These are phyloP conservation scores for Hirtodrosophila duncani DNA, from an alignment of 2,888 invertebrate species.

Conservation along the genomic window DNA sequence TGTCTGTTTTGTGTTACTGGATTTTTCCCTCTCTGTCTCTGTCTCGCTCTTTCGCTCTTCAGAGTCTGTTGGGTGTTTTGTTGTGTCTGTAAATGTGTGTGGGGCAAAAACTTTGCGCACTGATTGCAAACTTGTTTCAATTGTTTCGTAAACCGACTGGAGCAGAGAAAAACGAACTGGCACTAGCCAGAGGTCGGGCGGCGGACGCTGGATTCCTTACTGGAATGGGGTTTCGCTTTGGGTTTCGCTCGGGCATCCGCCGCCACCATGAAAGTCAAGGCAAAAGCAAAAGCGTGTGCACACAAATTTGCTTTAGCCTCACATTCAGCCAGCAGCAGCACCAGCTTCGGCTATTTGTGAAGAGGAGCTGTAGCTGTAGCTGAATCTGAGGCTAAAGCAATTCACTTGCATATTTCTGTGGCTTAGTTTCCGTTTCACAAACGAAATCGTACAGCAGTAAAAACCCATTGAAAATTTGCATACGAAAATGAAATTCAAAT, in stretches of 20 bases:
- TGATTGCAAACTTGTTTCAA: slow-evolving; percentile 70
- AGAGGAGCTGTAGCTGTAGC: neutral
- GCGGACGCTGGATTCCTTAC: slow-evolving; percentile 6
- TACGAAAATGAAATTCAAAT: slow-evolving; percentile 68
- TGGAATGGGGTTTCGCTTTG: slow-evolving; percentile 1
- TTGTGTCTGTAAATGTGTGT: slow-evolving; percentile 16
- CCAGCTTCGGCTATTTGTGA: slow-evolving; percentile 3
- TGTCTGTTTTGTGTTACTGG: slow-evolving; percentile 10
- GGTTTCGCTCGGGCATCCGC: slow-evolving; percentile 19
- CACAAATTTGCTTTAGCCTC: slow-evolving; percentile 32
- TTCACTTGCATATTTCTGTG: slow-evolving; percentile 65
- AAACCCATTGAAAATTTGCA: slow-evolving; percentile 65
- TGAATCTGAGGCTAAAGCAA: slow-evolving; percentile 36
- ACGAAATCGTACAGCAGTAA: slow-evolving; percentile 51
- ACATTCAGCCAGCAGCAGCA: slow-evolving; percentile 22
- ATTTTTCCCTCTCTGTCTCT: slow-evolving; percentile 20
- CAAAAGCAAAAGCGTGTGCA: slow-evolving; percentile 36
- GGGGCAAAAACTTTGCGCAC: slow-evolving; percentile 59
- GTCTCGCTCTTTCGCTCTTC: slow-evolving; percentile 6
- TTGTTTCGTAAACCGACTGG: slow-evolving; percentile 52
- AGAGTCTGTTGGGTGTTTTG: neutral
- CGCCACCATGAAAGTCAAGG: slow-evolving; percentile 50
- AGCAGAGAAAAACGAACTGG: slow-evolving; percentile 11
- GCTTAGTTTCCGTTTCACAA: slow-evolving; percentile 60
- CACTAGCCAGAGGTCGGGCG: neutral